phyloP scores from a whole-genome alignment of 92 coral and sea anemone genomes.

The Zoanthus sansibaricus region DNA sequence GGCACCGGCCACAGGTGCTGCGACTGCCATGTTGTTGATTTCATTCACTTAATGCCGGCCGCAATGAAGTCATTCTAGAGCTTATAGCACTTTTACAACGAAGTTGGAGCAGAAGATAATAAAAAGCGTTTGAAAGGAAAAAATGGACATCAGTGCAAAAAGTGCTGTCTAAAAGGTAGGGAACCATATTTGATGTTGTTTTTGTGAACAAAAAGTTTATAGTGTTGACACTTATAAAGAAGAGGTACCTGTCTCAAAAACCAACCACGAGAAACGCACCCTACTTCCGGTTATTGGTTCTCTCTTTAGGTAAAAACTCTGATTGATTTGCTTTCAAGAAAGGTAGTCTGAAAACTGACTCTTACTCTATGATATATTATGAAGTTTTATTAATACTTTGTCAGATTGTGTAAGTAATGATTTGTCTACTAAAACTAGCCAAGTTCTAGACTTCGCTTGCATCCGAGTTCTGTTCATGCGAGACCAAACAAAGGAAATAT shows the following conservation, averaged over 20 bases:
- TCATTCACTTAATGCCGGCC: constrained; percentile 24
- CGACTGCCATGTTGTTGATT: constrained; percentile 37
- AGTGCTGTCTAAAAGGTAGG: neutral
- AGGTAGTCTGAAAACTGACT: too few relatives aligned
- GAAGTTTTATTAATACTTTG: too few relatives aligned
- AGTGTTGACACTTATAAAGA: neutral
- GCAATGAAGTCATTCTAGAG: constrained; percentile 24
- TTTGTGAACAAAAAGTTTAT: neutral
- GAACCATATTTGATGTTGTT: neutral
- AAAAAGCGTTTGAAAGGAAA: neutral
- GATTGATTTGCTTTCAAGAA: too few relatives aligned
- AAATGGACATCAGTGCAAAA: neutral
- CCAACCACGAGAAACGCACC: too few relatives aligned
- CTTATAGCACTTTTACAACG: neutral
- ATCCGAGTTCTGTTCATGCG: too few relatives aligned
- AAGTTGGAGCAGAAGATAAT: neutral
- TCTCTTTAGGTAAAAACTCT: neutral
- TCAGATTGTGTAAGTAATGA: too few relatives aligned
- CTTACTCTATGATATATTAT: too few relatives aligned
- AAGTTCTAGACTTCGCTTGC: too few relatives aligned
- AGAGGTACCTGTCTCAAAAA: constrained; percentile 17
- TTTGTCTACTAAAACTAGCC: too few relatives aligned
- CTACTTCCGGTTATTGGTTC: constrained; percentile 33
- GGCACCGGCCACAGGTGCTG: constrained; percentile 43
- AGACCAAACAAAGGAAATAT: too few relatives aligned